Evolutionary conservation across 1,140 invertebrate species (phyloP).

Genomic region (Cephus cinctus): DNA sequence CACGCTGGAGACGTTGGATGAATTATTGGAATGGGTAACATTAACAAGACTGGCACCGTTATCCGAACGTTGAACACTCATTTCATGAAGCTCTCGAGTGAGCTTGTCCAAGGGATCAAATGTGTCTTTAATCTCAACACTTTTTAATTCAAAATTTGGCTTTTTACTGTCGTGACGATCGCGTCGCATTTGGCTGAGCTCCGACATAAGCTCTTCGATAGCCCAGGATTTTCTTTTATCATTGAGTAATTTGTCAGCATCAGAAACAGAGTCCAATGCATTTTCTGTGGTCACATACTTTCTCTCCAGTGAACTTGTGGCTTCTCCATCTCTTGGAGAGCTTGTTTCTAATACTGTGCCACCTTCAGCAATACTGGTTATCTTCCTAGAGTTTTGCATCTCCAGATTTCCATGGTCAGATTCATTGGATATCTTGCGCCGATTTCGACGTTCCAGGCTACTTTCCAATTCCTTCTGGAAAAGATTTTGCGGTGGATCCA

Average conservation of each 20-base stretch:
- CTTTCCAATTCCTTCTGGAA: conserved; percentile 39
- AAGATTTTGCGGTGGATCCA: conserved; percentile 26
- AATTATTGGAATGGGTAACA: no score
- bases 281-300: no score
- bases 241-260: conserved; percentile 28
- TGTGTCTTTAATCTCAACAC: conserved; percentile 17
- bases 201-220: conserved; percentile 43
- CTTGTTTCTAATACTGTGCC: no score
- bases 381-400: conserved; percentile 5
- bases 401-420: conserved; percentile 12
- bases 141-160: conserved; percentile 20
- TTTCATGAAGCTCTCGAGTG: conserved; percentile 32
- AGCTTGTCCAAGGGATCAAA: conserved; percentile 28
- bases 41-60: no score
- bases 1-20: conserved; percentile 22
- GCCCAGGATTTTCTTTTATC: conserved; percentile 51
- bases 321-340: no score
- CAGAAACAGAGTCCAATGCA: no score
- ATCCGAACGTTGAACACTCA: no score
- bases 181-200: conserved; percentile 37
- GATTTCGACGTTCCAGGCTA: conserved; percentile 19
- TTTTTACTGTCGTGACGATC: conserved; percentile 15
- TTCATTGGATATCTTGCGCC: conserved; percentile 12
- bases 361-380: no score
- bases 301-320: no score